Evolutionary conservation across 1,140 invertebrate genomes (phyloP).

Genomic region (Orchesella cincta): DNA sequence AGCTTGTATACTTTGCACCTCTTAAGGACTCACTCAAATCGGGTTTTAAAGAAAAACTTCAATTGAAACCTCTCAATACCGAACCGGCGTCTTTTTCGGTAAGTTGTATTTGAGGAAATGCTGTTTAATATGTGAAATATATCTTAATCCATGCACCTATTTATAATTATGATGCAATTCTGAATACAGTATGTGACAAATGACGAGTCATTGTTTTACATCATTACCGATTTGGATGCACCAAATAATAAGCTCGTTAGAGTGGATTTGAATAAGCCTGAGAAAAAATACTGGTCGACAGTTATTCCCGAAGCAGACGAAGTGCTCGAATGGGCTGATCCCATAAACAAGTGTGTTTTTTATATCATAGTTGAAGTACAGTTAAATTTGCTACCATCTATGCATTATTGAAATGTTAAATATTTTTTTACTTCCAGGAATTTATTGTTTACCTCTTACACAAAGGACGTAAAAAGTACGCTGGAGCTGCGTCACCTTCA

Average conservation of each 20-base stretch:
- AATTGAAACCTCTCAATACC: not conserved
- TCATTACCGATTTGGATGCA: conserved; percentile 38
- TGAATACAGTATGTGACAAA: conserved; percentile 42
- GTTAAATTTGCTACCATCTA: too few species aligned
- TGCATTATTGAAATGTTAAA: not conserved
- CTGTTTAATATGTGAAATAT: not conserved
- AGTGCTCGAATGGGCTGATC: conserved; percentile 83
- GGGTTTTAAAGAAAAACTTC: conserved; percentile 58
- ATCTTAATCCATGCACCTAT: not conserved
- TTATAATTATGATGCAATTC: not conserved
- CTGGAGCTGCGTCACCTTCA: conserved; percentile 77
- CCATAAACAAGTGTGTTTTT: conserved; percentile 66
- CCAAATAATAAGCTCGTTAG: conserved; percentile 39
- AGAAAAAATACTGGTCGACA: conserved; percentile 35
- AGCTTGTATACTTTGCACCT: conserved; percentile 28
- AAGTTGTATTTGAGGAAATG: not conserved
- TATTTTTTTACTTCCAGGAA: conserved; percentile 57
- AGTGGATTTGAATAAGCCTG: conserved; percentile 41
- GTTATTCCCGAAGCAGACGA: conserved; percentile 61
- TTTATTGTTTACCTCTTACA: conserved; percentile 84
- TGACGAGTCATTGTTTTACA: conserved; percentile 34
- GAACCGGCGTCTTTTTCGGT: conserved; percentile 9
- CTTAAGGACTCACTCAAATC: conserved; percentile 30
- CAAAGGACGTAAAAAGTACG: conserved; percentile 84
- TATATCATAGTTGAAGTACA: too few species aligned